Conservation (phyloP, 1,140 invertebrate genomes). For the Catajapyx aquilonaris region DNA sequence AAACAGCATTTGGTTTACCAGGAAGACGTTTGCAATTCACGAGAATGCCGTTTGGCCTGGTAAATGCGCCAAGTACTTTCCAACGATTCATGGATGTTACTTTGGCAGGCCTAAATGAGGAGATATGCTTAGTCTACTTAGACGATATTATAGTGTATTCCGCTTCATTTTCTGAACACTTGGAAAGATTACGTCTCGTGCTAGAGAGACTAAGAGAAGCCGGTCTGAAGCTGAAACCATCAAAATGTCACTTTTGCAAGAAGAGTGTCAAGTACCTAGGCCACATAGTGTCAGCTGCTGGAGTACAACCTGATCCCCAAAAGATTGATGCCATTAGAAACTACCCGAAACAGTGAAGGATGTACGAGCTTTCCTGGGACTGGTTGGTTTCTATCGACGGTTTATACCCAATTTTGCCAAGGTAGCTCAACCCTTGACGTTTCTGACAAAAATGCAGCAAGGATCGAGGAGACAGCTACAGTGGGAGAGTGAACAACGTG, state of each 20-base stretch:
- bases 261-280: conserved; percentile 16
- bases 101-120: conserved; percentile 3
- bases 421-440: conserved; percentile 13
- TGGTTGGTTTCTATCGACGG: conserved; percentile 18
- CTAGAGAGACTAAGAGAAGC: conserved; percentile 9
- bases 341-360: conserved; percentile 8
- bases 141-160: conserved; percentile 12
- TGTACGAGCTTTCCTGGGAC: conserved; percentile 14
- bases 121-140: conserved; percentile 10
- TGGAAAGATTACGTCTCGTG: conserved; percentile 10
- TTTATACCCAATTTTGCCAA: conserved; percentile 13
- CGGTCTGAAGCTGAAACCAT: conserved; percentile 12
- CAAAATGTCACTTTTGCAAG: conserved; percentile 14
- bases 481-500: background rate
- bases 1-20: background rate
- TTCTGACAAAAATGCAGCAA: conserved; percentile 1
- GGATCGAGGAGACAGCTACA: no score
- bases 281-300: conserved; percentile 15
- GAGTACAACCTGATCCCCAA: conserved; percentile 15
- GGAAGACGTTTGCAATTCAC: conserved; percentile 3
- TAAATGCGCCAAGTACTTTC: conserved; percentile 7
- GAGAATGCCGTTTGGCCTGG: conserved; percentile 14
- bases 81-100: conserved; percentile 10
- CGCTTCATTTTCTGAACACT: conserved; percentile 9
- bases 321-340: conserved; percentile 9